Evolutionary conservation across 1,140 invertebrate species (phyloP), one percentile per base, ranked within the genome.

Genomic region (Heliconius eleuchia): DNA sequence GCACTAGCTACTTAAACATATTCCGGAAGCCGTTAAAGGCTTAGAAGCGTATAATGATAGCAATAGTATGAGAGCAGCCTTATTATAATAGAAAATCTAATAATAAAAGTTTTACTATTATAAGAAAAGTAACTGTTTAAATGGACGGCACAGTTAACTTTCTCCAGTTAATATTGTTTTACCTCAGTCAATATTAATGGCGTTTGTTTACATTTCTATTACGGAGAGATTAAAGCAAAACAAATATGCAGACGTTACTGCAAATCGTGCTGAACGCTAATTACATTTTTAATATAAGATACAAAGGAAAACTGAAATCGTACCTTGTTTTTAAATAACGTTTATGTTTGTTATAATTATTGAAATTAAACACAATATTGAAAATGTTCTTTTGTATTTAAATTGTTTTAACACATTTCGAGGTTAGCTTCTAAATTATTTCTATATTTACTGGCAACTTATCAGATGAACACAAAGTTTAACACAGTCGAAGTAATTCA

Each of bases 101-200:
- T 80, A 77, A 80, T 80, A 80, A 80, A 80, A 80, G 71, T 77
- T 73, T 42, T 80, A 77, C 79, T 77, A 80, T 76, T 74, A 77
- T 78, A 81, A 81, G 72, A 39, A 50, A 78, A 78, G 60, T 78
- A 81, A 81, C 80, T 74, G 79, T 80, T 72, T 71, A 76, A 73
- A 74, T 42, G 71, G 39, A 80, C 50, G 60, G 66, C 71, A 80
- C 79, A 72, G 80, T 81, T 78, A 78, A 71, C 80, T 81, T 81
- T 81, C 80, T 78, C 80, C 74, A 71, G 72, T 81, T 78, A 81
- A 72, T 75, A 74, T 81, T 74, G 73, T 77, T 78, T 81, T 81
- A 81, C 72, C 80, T 81, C 73, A 78, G 73, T 75, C 80, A 75
- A 78, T 72, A 81, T 39, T 57, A 8, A 42, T 23, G 55, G 60